These are phyloP conservation scores for Andrena fulva DNA, from an alignment of 2,888 invertebrate genomes.

Conservation along the genomic window DNA sequence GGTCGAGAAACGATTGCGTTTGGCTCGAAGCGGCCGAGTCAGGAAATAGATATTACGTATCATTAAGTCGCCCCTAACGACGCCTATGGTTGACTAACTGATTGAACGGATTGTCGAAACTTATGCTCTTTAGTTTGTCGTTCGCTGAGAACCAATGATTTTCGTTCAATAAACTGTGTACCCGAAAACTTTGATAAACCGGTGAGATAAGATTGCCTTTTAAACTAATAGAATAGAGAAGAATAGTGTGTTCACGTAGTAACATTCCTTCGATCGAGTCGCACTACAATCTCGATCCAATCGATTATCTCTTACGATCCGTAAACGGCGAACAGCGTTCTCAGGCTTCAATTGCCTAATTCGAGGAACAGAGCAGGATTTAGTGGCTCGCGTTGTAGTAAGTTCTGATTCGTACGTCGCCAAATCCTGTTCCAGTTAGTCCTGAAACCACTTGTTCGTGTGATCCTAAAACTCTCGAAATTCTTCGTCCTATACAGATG, in stretches of 20 bases:
- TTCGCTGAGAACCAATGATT: constrained; percentile 49
- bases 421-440: neutral
- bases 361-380: neutral
- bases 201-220: constrained; percentile 14
- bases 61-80: constrained; percentile 29
- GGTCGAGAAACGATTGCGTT: constrained; percentile 75
- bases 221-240: constrained; percentile 48
- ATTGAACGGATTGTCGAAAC: constrained; percentile 68
- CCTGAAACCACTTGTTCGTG: constrained; percentile 30
- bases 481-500: constrained; percentile 37
- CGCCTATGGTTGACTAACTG: constrained; percentile 49
- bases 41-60: constrained; percentile 45
- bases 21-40: constrained; percentile 64
- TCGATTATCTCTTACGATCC: constrained; percentile 6
- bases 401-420: too few relatives aligned
- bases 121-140: constrained; percentile 1
- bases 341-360: neutral
- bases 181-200: constrained; percentile 23
- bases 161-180: constrained; percentile 1
- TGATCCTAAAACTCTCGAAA: constrained; percentile 43
- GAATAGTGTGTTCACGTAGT: constrained; percentile 19
- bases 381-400: neutral
- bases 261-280: constrained; percentile 21
- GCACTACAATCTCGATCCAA: neutral
- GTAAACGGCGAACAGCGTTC: constrained; percentile 10